Evolutionary conservation across 2,797 vertebrate genomes (phyloP), one percentile per base, ranked within the genome.

Genomic region (Bucorvus abyssinicus): DNA sequence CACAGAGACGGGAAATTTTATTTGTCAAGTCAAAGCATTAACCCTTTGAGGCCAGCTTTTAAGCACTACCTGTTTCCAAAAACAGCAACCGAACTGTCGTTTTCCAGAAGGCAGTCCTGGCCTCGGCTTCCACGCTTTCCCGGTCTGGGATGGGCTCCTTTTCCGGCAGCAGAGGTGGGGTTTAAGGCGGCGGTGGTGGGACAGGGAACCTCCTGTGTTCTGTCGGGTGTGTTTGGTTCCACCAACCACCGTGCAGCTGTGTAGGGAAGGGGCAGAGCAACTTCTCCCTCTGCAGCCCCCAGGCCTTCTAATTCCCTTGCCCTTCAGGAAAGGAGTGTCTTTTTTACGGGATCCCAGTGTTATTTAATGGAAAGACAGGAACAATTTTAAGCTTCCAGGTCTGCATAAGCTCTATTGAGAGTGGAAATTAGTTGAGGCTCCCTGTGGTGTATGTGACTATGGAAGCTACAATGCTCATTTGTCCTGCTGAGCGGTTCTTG

Each of bases 381-480:
- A 93, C 87, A 96, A 96, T 96, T 96, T 97, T 95, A 96, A 96
- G 94, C 95, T 96, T 94, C 94, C 95, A 97, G 94, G 93, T 97
- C 94, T 94, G 83, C 93, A 96, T 97, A 96, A 96, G 91, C 93
- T 97, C 95, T 95, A 94, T 96, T 97, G 94, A 97, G 88, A 96
- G 95, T 94, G 94, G 95, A 96, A 97, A 96, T 97, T 97, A 97
- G 95, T 94, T 96, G 94, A 84, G 95, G 84, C 94, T 97, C 96
- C 93, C 96, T n/a, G 86, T 89, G 91, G 96, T 0, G 93, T 92
- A 83, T 96, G 94, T 91, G 96, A 97, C 95, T 96, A 92, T 95
- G 96, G 95, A 95, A 96, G 96, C 94, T 95, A 95, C 95, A 97
- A 95, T 96, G 95, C 96, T 96, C 91, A 94, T 96, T 96, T 96